These are phyloP conservation scores for Neria commutata DNA, from an alignment of 2,888 invertebrate genomes.

Conservation along the genomic window DNA sequence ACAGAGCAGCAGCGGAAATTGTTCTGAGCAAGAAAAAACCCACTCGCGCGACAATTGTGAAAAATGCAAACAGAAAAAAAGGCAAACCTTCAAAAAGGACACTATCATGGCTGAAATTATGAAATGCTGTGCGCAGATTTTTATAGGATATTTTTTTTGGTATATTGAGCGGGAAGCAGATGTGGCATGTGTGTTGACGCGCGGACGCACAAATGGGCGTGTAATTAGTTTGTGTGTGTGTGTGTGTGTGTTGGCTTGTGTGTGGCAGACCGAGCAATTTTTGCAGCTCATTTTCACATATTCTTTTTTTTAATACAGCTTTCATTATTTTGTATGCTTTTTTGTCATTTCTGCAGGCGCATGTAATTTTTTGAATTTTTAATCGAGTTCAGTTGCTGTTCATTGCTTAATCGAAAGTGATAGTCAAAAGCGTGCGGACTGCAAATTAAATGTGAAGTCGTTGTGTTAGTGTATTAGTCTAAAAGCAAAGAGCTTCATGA, in stretches of 20 bases:
- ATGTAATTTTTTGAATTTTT: constrained; percentile 50
- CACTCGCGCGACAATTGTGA: constrained; percentile 28
- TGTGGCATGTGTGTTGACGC: constrained; percentile 27
- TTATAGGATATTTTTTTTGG: constrained; percentile 37
- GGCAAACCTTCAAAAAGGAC: constrained; percentile 29
- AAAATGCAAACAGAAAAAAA: constrained; percentile 20
- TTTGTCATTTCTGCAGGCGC: too few species aligned
- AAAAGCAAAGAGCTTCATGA: background rate
- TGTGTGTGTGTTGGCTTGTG: constrained; percentile 17
- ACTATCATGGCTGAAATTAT: constrained; percentile 41
- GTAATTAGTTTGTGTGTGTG: constrained; percentile 42
- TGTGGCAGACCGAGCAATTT: too few species aligned
- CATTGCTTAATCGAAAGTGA: constrained; percentile 51
- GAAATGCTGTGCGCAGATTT: constrained; percentile 38
- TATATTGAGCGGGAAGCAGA: constrained; percentile 35
- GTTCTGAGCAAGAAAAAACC: constrained; percentile 35
- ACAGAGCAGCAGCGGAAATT: constrained; percentile 30
- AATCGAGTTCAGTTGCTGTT: constrained; percentile 41
- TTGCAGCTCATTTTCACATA: constrained; percentile 8
- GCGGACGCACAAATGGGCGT: constrained; percentile 41
- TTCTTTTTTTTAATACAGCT: constrained; percentile 21
- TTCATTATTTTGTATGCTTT: constrained; percentile 15
- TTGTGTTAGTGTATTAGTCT: too few species aligned
- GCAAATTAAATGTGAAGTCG: too few species aligned
- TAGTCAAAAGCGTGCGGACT: constrained; percentile 50